Evolutionary conservation across 2,113 vertebrate genomes (phyloP), one percentile per base, ranked within the genome.

Genomic region (Osmerus eperlanus): DNA sequence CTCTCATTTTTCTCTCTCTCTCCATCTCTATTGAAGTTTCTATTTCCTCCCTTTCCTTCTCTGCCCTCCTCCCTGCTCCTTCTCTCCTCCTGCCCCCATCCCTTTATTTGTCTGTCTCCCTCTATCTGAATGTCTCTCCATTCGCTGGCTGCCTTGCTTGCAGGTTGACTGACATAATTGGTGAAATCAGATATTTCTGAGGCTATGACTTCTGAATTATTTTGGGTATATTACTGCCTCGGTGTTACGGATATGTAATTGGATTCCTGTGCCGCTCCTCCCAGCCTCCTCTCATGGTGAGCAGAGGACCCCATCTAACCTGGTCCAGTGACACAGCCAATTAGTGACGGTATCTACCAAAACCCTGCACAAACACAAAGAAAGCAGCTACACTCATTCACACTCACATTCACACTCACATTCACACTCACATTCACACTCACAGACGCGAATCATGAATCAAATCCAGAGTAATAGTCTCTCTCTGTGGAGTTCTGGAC

Each of bases 11-110:
- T 23, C 55, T 78, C 53, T 4, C 65, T 72, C 28, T 70, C 29
- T 69, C 53, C 28, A 9, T 41, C 36, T 41, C 36, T 41, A 9
- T 41, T 41, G 36, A 41, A 41, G 36, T 41, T 41, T n/a, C 4
- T 7, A 41, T 36, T 41, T 65, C 19, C 29, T 16, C 28, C n/a
- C 29, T 65, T 16, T 56, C 66, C 23, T 25, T 56, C 21, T 54
- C 54, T 54, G 58, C 19, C 54, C 36, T 56, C 71, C 70, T 76
- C 69, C 68, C 59, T 78, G 67, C 23, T 23, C 23, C 32, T 23
- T 32, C 28, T 64, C 21, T 63, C 29, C 41, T n/a, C 19, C 15
- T 41, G 12, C 32, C 25, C 29, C 47, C 32, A 6, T n/a, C 23
- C 28, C 16, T 70, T 29, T 70, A 3, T 9, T 4, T 64, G 3